These are phyloP conservation scores for Bombus confusus DNA, from an alignment of 1,140 invertebrate genomes.

Conservation along the genomic window DNA sequence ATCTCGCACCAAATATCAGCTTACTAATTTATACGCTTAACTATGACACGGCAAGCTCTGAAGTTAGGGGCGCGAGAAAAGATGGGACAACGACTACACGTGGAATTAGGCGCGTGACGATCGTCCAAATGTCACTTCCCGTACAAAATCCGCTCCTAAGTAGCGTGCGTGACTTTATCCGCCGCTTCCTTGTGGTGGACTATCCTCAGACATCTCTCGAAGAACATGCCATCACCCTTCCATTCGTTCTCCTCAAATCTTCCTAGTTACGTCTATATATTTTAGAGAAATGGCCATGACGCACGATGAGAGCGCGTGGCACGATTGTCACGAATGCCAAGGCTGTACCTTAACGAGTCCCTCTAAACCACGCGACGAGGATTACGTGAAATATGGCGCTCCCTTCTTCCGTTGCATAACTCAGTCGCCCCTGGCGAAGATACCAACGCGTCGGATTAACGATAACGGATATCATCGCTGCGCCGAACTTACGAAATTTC, in stretches of 20 bases:
- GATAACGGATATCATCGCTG: constrained; percentile 29
- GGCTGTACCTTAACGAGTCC: constrained; percentile 19
- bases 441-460: constrained; percentile 7
- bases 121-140: constrained; percentile 37
- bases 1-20: not conserved
- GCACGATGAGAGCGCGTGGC: not conserved
- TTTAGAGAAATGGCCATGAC: not conserved
- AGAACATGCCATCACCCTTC: constrained; percentile 50
- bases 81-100: too few species aligned
- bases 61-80: not conserved
- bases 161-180: constrained; percentile 59
- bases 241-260: constrained; percentile 62
- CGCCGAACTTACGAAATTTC: constrained; percentile 22
- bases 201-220: constrained; percentile 14
- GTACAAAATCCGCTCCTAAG: constrained; percentile 66
- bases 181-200: not conserved
- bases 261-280: constrained; percentile 54
- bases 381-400: constrained; percentile 23
- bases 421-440: not conserved
- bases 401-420: constrained; percentile 27
- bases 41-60: not conserved
- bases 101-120: constrained; percentile 36
- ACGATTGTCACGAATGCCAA: constrained; percentile 36
- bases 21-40: too few species aligned
- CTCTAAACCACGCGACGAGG: not conserved